These are phyloP conservation scores for Patella vulgata DNA, from an alignment of 1,140 invertebrate species.

Conservation along the genomic window DNA sequence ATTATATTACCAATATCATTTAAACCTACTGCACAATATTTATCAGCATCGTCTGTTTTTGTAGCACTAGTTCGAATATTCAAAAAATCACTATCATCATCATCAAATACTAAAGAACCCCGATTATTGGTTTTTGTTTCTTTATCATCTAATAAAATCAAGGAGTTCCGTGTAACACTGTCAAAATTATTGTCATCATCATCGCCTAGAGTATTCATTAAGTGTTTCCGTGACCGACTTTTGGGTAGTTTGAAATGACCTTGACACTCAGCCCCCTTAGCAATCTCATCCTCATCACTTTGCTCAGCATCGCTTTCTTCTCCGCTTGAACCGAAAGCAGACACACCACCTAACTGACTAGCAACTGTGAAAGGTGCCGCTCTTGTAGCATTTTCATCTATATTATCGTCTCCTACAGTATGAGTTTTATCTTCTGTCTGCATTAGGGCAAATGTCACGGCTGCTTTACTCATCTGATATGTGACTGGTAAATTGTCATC, in stretches of 20 bases:
- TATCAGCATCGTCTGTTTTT: constrained; percentile 18
- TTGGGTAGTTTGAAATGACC: constrained; percentile 34
- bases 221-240: constrained; percentile 31
- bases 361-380: constrained; percentile 64
- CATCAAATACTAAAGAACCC: constrained; percentile 52
- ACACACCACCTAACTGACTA: constrained; percentile 59
- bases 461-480: constrained; percentile 46
- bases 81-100: constrained; percentile 41
- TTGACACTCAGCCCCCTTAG: constrained; percentile 35
- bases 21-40: constrained; percentile 5
- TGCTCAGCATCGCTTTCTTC: constrained; percentile 50
- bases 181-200: constrained; percentile 56
- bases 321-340: constrained; percentile 55
- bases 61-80: background rate
- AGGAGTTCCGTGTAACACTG: constrained; percentile 52
- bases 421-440: constrained; percentile 61
- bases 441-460: constrained; percentile 54
- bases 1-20: constrained; percentile 1
- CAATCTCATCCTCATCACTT: constrained; percentile 49
- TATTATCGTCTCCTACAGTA: constrained; percentile 55
- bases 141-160: constrained; percentile 51
- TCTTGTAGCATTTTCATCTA: constrained; percentile 62
- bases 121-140: constrained; percentile 40
- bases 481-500: constrained; percentile 31
- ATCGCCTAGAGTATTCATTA: constrained; percentile 54